A percentile compares a stretch with the other conserved stretches of the same genome.
These are phyloP conservation scores for Conchocele bisecta DNA, from an alignment of 2,888 invertebrate species.

Conservation along the genomic window DNA sequence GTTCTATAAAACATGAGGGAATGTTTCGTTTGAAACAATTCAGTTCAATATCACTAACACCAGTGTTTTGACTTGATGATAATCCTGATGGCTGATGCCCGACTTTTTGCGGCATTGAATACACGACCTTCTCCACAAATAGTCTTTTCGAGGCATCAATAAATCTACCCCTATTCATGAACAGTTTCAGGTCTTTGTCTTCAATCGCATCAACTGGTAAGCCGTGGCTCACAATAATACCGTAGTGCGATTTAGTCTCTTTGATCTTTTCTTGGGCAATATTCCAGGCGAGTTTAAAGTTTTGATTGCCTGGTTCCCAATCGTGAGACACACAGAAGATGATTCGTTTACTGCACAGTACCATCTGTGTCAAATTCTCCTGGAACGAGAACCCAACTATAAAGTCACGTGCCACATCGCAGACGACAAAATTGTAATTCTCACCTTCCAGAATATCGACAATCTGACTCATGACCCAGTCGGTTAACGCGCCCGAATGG, in stretches of 20 bases:
- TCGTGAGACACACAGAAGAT: conserved; percentile 57
- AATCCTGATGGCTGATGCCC: too few species aligned
- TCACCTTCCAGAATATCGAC: conserved; percentile 48
- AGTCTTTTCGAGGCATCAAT: conserved; percentile 48
- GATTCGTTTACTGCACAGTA: conserved; percentile 59
- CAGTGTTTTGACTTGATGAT: too few species aligned
- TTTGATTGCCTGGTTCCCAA: conserved; percentile 39
- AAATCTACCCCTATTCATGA: conserved; percentile 54
- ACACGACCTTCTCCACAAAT: conserved; percentile 56
- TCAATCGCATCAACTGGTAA: conserved; percentile 34
- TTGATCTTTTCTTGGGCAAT: conserved; percentile 63
- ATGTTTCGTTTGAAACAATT: too few species aligned
- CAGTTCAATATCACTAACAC: too few species aligned
- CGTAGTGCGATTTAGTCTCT: conserved; percentile 56
- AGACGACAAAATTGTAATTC: conserved; percentile 46
- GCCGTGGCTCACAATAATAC: conserved; percentile 53
- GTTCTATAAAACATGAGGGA: conserved; percentile 1
- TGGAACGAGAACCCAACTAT: conserved; percentile 60
- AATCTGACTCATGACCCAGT: conserved; percentile 60
- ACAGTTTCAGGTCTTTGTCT: conserved; percentile 56
- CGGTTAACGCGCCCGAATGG: conserved; percentile 45
- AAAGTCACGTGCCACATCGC: conserved; percentile 60
- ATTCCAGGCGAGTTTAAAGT: conserved; percentile 56
- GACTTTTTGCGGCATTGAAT: conserved; percentile 55
- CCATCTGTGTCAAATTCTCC: conserved; percentile 62